Evolutionary conservation across 2,797 vertebrate genomes (phyloP).

Genomic region (Sebastes taczanowskii): DNA sequence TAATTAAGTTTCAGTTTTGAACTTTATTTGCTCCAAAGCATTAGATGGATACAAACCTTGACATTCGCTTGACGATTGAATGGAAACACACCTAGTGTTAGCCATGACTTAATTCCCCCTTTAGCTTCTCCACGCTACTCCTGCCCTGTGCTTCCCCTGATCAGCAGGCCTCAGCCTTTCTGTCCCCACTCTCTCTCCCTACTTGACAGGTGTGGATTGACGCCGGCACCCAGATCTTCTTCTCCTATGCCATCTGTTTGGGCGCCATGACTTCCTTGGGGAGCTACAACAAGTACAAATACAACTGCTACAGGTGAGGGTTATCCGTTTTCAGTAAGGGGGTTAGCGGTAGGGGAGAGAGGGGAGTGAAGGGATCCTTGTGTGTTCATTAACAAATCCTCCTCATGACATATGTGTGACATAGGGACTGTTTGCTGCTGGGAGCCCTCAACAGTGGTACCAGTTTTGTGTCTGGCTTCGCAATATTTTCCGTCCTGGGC

Average conservation of each 20-base stretch:
- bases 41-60: neutral
- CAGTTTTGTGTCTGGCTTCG: constrained; percentile 99
- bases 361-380: constrained; percentile 84
- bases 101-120: neutral
- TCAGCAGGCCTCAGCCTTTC: constrained; percentile 68
- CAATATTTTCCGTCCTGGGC: constrained; percentile 99
- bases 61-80: neutral
- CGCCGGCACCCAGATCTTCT: constrained; percentile 99
- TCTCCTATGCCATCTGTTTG: constrained; percentile 98
- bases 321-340: constrained; percentile 77
- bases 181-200: constrained; percentile 27
- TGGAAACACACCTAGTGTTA: neutral
- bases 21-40: neutral
- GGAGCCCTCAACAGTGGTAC: constrained; percentile 99
- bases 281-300: constrained; percentile 99
- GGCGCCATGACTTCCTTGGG: constrained; percentile 99
- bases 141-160: neutral
- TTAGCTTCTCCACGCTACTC: neutral
- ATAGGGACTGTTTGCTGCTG: constrained; percentile 99
- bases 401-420: constrained; percentile 98
- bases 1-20: no score
- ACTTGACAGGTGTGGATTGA: constrained; percentile 94
- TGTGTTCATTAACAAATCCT: constrained; percentile 98
- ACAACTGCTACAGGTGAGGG: constrained; percentile 99
- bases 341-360: constrained; percentile 40